Evolutionary conservation across 1,140 invertebrate species (phyloP).

Genomic region (Tigriopus japonicus): DNA sequence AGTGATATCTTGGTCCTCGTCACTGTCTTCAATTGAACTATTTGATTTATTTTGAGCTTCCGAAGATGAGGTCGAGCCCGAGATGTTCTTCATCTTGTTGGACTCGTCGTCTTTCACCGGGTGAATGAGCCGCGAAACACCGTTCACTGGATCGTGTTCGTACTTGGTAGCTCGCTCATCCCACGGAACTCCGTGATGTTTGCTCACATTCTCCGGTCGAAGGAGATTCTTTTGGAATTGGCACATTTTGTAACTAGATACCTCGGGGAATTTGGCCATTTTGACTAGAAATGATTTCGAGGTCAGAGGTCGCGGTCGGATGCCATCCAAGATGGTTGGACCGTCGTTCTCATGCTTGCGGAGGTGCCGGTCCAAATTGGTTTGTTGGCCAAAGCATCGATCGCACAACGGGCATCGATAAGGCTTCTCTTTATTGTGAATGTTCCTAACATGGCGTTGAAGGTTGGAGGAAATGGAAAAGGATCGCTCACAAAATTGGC

Average conservation of each 20-base stretch:
- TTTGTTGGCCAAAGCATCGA: constrained; percentile 92
- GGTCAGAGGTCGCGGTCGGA: constrained; percentile 18
- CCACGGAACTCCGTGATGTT: background rate
- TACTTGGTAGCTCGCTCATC: background rate
- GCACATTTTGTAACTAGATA: no score
- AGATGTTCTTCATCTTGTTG: background rate
- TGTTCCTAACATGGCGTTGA: constrained; percentile 95
- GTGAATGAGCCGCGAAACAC: background rate
- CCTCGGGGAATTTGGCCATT: background rate
- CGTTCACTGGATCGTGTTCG: background rate
- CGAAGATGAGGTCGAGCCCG: background rate
- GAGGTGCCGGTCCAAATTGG: constrained; percentile 87
- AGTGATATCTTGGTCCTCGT: no score
- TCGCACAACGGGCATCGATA: constrained; percentile 40
- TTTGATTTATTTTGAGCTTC: no score
- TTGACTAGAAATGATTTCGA: background rate
- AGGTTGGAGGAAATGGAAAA: constrained; percentile 98
- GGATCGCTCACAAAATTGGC: constrained; percentile 92
- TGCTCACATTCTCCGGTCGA: background rate
- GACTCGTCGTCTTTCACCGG: background rate
- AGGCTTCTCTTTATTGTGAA: constrained; percentile 92
- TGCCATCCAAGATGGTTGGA: constrained; percentile 22
- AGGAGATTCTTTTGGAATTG: no score
- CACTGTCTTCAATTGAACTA: no score
- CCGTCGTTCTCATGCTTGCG: constrained; percentile 68